Evolutionary conservation across 2,113 vertebrate genomes (phyloP).

Genomic region (Orthonyx spaldingii): DNA sequence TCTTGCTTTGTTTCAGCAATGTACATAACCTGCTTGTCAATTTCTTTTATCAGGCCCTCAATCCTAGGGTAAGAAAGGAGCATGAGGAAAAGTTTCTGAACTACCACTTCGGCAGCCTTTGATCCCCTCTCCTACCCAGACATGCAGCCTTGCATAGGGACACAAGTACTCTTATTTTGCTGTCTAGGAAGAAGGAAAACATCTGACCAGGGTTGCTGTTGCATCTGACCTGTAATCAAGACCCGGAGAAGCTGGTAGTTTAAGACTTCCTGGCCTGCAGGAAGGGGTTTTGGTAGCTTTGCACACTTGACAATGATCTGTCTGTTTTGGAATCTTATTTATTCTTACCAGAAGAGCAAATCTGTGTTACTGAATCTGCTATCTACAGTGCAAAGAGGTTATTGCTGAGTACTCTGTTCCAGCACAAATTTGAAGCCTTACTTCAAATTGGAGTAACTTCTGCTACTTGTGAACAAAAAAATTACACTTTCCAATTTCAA

Average conservation of each 20-base stretch:
- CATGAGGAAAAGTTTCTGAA: not conserved
- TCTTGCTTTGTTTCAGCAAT: not conserved
- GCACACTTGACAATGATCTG: not conserved
- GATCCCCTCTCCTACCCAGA: not conserved
- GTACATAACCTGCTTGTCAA: not conserved
- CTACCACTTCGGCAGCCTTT: not conserved
- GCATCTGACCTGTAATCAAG: not conserved
- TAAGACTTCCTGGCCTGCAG: not conserved
- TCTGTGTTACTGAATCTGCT: not conserved
- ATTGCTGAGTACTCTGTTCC: not conserved
- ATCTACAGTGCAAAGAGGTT: not conserved
- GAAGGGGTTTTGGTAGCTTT: not conserved
- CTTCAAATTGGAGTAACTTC: not conserved
- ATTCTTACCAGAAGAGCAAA: not conserved
- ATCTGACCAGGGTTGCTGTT: not conserved
- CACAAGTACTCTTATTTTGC: not conserved
- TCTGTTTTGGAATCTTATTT: not conserved
- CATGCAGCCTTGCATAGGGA: not conserved
- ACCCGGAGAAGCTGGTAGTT: not conserved
- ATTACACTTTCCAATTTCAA: not conserved
- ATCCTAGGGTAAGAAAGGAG: not conserved
- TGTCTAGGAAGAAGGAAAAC: not conserved
- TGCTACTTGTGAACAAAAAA: not conserved
- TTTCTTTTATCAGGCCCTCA: not conserved
- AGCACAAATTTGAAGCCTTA: not conserved